Evolutionary conservation across 2,113 vertebrate species (phyloP), one percentile per base, ranked within the genome.

Genomic region (Eidolon helvum): DNA sequence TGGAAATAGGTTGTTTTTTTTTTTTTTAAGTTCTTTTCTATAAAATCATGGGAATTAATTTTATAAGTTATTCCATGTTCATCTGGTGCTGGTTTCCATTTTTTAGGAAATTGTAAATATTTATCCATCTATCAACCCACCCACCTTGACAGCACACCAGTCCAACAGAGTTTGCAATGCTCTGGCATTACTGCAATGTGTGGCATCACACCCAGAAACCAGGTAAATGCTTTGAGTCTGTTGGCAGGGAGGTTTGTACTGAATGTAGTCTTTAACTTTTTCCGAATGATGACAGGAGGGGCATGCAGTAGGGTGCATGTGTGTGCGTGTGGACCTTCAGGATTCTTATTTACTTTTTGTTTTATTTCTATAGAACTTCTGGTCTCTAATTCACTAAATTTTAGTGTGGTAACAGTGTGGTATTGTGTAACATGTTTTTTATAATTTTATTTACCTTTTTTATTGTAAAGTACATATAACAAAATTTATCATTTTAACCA

Each of bases 121-220:
- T 98, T 99, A 99, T 96, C 99, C 99, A 50, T 99, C 99, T n/a
- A 99, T 99, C 98, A 99, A 99, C 96, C 99, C 99, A 55, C 99
- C 99, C 0, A 99, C 99, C 5, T 98, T 99, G 97, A 99, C 99
- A 74, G 99, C 99, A 93, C 99, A 99, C 98, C 99, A 99, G 69
- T 99, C 99, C 79, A 99, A 99, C 98, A 98, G 99, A 98, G 99
- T 99, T 94, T 99, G 99, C 98, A 99, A 99, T 74, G 99, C 99
- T 82, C 98, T 99, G 96, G 99, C 99, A 50, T 99, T 99, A 11
- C 97, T 99, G 19, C 99, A 99, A 33, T 99, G 99, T 98, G 99
- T 99, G 40, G 99, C 99, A 55, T 99, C 99, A 0, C 99, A 99
- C 87, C 99, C 99, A 35, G 99, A 99, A 98, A 99, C 99, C 0